Base-by-base conservation (phyloP, 2,888 invertebrate genomes). In the Leptinotarsa peninsularis region DNA sequence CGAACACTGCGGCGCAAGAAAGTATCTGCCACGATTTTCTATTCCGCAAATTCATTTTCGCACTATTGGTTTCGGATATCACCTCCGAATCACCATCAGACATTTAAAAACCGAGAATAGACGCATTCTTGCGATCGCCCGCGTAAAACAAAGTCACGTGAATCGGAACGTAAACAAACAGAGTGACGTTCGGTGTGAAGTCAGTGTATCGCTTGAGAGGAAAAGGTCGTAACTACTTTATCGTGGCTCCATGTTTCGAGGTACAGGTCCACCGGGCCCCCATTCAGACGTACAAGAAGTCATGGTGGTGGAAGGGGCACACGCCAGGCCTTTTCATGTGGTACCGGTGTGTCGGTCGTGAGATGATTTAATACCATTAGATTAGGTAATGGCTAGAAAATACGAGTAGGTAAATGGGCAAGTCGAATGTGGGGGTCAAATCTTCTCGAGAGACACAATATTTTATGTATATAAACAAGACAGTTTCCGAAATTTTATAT, bases 1-100 rank as follows among this genome's bases (percentile, higher is more conserved):
- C 85, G 63, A 87, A 82, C 72, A 88, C 81, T 72, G 86, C 82
- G 33, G 84, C 86, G 76, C 86, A 83, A 72, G 84, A 82, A 78
- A 88, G 72, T 79, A 87, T 86, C 82, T 88, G 88, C 76, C 87
- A 81, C 72, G 83, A 80, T 80, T 86, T 85, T 76, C 86, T 83
- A 71, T 85, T 81, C 84, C 83, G 85, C 76, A 84, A 81, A 82
- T 83, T 85, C 88, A 88, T 88, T 83, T 84, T 87, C 72, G 72
- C 76, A 73, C 77, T 72, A n/a, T 69, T 58, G 21, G 33, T 33
- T 49, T 73, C 75, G 63, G 78, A 76, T 81, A 82, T 85, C 83
- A 84, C 85, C 84, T 85, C 81, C 81, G 85, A 84, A 84, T 83
- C 79, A 81, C 80, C 75, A 79, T 7, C 17, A 58, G 82, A 82